Conservation (phyloP, 2,888 invertebrate species). For the Drosophila phalerata region DNA sequence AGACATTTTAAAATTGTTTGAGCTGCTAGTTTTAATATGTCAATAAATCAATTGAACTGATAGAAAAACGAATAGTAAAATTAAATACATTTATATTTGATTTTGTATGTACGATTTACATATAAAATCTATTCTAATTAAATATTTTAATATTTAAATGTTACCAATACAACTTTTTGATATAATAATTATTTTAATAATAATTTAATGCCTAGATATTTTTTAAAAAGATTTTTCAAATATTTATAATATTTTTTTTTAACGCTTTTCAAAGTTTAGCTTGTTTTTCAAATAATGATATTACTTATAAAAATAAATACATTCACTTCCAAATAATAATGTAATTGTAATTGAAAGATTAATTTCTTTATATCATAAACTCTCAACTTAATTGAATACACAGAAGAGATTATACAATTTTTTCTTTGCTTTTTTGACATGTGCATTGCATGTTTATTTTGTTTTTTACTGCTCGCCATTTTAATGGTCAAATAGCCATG, state of each 20-base stretch:
- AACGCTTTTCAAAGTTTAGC: too few species aligned
- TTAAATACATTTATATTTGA: too few species aligned
- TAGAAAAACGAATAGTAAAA: too few species aligned
- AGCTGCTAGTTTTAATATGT: not conserved
- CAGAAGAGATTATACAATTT: not conserved
- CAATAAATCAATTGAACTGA: not conserved
- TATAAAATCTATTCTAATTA: too few species aligned
- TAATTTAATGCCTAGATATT: too few species aligned
- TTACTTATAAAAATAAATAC: not conserved
- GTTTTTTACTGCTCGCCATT: conserved; percentile 15
- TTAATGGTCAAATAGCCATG: conserved; percentile 41
- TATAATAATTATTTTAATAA: too few species aligned
- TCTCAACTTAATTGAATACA: conserved; percentile 6
- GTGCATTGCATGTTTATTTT: conserved; percentile 19
- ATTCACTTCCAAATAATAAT: not conserved
- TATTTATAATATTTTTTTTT: too few species aligned
- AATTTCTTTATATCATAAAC: not conserved
- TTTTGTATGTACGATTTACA: too few species aligned
- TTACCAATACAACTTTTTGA: too few species aligned
- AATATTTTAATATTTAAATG: too few species aligned
- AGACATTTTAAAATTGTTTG: not conserved
- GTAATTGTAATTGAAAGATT: not conserved
- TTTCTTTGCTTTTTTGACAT: not conserved
- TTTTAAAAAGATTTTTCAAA: too few species aligned
- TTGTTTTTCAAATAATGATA: too few species aligned